phyloP scores from a whole-genome alignment of 1,140 invertebrate species.

The Lepidurus packardi region DNA sequence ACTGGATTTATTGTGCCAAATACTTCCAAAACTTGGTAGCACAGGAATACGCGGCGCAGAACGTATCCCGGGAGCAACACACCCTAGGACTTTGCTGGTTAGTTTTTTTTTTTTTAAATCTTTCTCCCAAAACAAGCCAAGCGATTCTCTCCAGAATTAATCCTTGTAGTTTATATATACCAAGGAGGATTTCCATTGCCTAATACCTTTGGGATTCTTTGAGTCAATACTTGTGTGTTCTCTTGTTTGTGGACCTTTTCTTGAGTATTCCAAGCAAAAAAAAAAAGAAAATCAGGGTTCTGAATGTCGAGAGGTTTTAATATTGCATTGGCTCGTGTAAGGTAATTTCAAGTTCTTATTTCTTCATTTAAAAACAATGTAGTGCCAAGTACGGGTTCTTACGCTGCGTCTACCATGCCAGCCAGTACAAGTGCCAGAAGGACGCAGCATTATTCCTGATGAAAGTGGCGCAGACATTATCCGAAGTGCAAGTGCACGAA shows the following conservation, averaged over 20 bases:
- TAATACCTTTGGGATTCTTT: neutral
- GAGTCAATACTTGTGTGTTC: too few species aligned
- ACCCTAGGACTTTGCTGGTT: slow-evolving; percentile 35
- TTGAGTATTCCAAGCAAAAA: too few species aligned
- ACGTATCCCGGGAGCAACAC: slow-evolving; percentile 30
- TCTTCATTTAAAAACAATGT: neutral
- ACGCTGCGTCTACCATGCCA: slow-evolving; percentile 40
- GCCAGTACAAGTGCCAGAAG: slow-evolving; percentile 40
- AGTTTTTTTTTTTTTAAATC: neutral
- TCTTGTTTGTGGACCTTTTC: too few species aligned
- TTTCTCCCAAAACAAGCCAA: neutral
- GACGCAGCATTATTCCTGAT: slow-evolving; percentile 40
- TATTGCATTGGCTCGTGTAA: neutral
- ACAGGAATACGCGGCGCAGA: slow-evolving; percentile 10
- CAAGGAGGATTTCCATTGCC: neutral
- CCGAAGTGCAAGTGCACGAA: slow-evolving; percentile 33
- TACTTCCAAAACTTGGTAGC: slow-evolving; percentile 28
- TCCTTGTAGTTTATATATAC: neutral
- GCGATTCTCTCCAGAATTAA: neutral
- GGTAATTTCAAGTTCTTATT: neutral
- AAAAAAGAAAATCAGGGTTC: too few species aligned
- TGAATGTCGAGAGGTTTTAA: too few species aligned
- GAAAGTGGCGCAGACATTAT: slow-evolving; percentile 33
- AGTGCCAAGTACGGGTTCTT: slow-evolving; percentile 43
- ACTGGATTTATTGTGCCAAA: slow-evolving; percentile 35